A percentile compares a stretch with the other conserved stretches of the same genome.
These are phyloP conservation scores for Umimayanthus chanpuru DNA, from an alignment of 92 coral and sea anemone genomes.

Conservation along the genomic window DNA sequence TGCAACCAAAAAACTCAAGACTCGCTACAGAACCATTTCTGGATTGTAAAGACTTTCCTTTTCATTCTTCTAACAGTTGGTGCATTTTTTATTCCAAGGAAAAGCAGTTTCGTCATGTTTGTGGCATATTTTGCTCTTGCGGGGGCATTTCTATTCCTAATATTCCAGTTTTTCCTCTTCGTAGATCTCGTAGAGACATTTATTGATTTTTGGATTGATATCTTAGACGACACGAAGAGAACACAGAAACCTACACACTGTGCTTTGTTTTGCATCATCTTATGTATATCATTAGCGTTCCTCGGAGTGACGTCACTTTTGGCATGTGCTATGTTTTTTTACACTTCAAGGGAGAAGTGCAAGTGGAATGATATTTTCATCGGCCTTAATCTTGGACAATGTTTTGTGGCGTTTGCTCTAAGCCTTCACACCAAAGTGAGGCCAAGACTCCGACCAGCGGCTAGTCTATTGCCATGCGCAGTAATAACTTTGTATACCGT, in stretches of 20 bases:
- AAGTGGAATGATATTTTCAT: constrained; percentile 53
- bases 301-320: constrained; percentile 37
- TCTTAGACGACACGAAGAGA: not conserved
- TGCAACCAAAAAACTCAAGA: constrained; percentile 27
- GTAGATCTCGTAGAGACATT: constrained; percentile 46
- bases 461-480: constrained; percentile 51
- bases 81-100: constrained; percentile 50
- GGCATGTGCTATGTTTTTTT: constrained; percentile 30
- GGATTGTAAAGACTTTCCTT: constrained; percentile 42
- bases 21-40: constrained; percentile 47
- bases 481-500: constrained; percentile 40
- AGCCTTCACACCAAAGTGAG: constrained; percentile 54
- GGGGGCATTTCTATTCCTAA: constrained; percentile 45
- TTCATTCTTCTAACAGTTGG: constrained; percentile 3
- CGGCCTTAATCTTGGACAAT: constrained; percentile 38
- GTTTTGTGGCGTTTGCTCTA: constrained; percentile 46
- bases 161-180: constrained; percentile 49
- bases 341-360: constrained; percentile 44
- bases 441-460: constrained; percentile 47
- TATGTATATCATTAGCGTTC: constrained; percentile 27
- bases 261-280: not conserved
- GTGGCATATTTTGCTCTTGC: constrained; percentile 38
- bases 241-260: not conserved
- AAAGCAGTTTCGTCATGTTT: constrained; percentile 42
- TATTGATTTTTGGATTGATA: not conserved